These are phyloP conservation scores for Zeus faber DNA, from an alignment of 2,113 vertebrate species.

Conservation along the genomic window DNA sequence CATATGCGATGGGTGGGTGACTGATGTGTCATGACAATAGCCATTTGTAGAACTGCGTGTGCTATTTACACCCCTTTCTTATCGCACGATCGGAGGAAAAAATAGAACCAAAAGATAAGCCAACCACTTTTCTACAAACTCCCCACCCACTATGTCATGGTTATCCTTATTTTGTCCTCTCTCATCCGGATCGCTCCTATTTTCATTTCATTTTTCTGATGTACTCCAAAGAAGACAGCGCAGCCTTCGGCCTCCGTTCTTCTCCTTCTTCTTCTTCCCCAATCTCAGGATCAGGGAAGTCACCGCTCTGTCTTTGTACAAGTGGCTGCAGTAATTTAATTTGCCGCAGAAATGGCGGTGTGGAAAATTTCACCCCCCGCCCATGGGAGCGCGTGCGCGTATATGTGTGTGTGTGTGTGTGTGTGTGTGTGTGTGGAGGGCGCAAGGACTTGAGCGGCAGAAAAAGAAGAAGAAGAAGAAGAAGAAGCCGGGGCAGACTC, in stretches of 20 bases:
- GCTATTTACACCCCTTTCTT: no score
- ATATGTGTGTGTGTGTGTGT: slow-evolving; percentile 51
- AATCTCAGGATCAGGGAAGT: slow-evolving; percentile 98
- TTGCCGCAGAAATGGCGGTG: slow-evolving; percentile 97
- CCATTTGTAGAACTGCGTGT: no score
- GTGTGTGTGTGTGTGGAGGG: slow-evolving; percentile 9
- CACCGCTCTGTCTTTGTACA: slow-evolving; percentile 90
- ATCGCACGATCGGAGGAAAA: no score
- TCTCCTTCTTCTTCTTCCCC: slow-evolving; percentile 90
- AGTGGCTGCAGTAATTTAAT: slow-evolving; percentile 98
- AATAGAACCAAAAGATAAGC: no score
- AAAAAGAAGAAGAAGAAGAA: no score
- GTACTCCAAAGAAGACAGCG: slow-evolving; percentile 82
- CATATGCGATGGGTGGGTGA: slow-evolving; percentile 35
- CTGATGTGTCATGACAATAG: slow-evolving; percentile 28
- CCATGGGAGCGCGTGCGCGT: slow-evolving; percentile 46
- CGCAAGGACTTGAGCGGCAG: no score
- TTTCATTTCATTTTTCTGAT: slow-evolving; percentile 75
- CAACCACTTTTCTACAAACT: no score
- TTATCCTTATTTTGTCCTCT: no score
- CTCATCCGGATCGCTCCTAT: slow-evolving; percentile 53
- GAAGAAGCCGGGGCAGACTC: no score
- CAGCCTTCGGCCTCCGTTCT: slow-evolving; percentile 86
- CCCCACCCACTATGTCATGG: no score
- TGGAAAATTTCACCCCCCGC: slow-evolving; percentile 96